A percentile compares a stretch with the other conserved stretches of the same genome.
Evolutionary conservation across 2,888 invertebrate species (phyloP).

Genomic region (Pterostichus madidus): DNA sequence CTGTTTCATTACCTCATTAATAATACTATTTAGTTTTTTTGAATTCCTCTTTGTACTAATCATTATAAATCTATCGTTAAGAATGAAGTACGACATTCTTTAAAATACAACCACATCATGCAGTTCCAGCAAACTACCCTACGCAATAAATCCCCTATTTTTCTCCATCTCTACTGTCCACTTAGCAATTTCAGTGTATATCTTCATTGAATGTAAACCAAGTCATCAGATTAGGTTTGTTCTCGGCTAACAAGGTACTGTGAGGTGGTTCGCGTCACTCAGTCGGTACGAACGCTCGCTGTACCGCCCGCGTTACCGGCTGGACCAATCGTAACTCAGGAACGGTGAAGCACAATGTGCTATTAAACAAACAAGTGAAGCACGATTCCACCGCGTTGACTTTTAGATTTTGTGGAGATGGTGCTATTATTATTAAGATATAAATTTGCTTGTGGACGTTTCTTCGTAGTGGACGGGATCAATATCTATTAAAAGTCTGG

Average conservation of each 20-base stretch:
- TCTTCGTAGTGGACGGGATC: background rate
- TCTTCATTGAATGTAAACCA: slow-evolving; percentile 58
- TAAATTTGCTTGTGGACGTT: slow-evolving; percentile 12
- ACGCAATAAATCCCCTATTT: slow-evolving; percentile 45
- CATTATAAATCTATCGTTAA: too few relatives aligned
- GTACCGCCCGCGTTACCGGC: slow-evolving; percentile 35
- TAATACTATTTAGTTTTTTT: too few relatives aligned
- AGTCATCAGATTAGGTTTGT: slow-evolving; percentile 18
- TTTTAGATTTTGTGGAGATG: slow-evolving; percentile 48
- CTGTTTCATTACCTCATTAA: too few relatives aligned
- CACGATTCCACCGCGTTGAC: background rate
- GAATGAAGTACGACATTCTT: too few relatives aligned
- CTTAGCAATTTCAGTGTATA: slow-evolving; percentile 45
- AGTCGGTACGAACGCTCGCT: slow-evolving; percentile 28
- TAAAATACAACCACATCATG: too few relatives aligned
- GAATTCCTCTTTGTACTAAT: too few relatives aligned
- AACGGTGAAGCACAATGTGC: slow-evolving; percentile 48
- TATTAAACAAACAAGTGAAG: slow-evolving; percentile 35
- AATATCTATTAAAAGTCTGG: too few relatives aligned
- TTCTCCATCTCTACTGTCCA: background rate
- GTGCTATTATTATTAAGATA: slow-evolving; percentile 57
- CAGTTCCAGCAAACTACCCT: too few relatives aligned
- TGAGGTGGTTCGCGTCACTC: slow-evolving; percentile 55
- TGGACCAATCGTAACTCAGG: slow-evolving; percentile 4
- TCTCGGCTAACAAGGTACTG: slow-evolving; percentile 31